phyloP scores from a whole-genome alignment of 2,888 invertebrate species.

The Hypena proboscidalis region DNA sequence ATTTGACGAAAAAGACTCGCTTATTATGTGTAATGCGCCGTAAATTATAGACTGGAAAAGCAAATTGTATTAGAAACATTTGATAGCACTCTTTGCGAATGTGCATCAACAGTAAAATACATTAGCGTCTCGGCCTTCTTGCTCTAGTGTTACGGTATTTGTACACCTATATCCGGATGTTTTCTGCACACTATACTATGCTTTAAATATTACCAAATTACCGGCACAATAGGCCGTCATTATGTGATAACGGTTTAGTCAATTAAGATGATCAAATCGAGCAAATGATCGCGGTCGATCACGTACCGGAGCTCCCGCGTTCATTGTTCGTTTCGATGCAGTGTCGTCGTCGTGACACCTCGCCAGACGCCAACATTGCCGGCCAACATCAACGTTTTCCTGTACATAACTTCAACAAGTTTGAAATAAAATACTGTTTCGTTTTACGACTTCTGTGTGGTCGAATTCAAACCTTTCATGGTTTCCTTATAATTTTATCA shows the following conservation, averaged over 20 bases:
- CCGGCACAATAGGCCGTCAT: slow-evolving; percentile 78
- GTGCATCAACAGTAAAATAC: slow-evolving; percentile 56
- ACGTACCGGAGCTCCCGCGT: slow-evolving; percentile 60
- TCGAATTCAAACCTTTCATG: slow-evolving; percentile 33
- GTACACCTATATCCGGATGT: slow-evolving; percentile 42
- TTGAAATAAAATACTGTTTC: no score
- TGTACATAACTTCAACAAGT: no score
- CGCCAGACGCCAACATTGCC: slow-evolving; percentile 25
- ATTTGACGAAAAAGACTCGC: slow-evolving; percentile 59
- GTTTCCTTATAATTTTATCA: slow-evolving; percentile 36
- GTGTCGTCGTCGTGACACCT: slow-evolving; percentile 36
- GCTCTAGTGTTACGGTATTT: slow-evolving; percentile 18
- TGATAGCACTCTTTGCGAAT: slow-evolving; percentile 64
- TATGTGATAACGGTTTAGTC: slow-evolving; percentile 79
- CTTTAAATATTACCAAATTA: slow-evolving; percentile 79
- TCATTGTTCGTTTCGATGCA: slow-evolving; percentile 56
- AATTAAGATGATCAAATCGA: slow-evolving; percentile 80
- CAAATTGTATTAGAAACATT: slow-evolving; percentile 72
- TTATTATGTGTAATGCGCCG: slow-evolving; percentile 68
- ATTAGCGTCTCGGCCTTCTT: slow-evolving; percentile 9
- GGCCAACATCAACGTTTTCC: no score
- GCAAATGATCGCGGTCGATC: slow-evolving; percentile 70
- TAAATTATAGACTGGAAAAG: slow-evolving; percentile 69
- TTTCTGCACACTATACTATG: slow-evolving; percentile 57
- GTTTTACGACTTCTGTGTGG: slow-evolving; percentile 23